These are phyloP conservation scores for Drosophila macrospina DNA, from an alignment of 2,888 invertebrate species.

Conservation along the genomic window DNA sequence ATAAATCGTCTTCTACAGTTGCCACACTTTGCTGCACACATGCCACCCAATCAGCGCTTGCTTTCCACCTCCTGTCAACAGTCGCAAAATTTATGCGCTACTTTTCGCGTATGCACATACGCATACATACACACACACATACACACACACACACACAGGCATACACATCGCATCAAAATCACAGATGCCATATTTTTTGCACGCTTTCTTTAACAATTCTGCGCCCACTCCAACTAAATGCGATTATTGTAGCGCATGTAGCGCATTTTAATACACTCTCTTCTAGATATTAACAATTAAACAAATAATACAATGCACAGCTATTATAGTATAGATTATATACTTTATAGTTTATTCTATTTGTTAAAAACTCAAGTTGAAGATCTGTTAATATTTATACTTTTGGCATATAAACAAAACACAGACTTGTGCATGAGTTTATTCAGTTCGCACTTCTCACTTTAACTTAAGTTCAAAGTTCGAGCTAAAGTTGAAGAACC, in stretches of 20 bases:
- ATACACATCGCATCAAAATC: conserved; percentile 57
- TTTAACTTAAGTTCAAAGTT: too few relatives aligned
- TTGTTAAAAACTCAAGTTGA: too few relatives aligned
- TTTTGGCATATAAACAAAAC: too few relatives aligned
- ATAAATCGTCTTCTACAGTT: conserved; percentile 68
- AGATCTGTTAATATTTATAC: too few relatives aligned
- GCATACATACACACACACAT: conserved; percentile 9
- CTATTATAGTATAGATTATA: too few relatives aligned
- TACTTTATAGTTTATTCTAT: too few relatives aligned
- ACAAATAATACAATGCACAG: too few relatives aligned
- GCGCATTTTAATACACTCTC: conserved; percentile 23
- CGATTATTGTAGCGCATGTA: conserved; percentile 11
- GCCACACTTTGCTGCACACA: conserved; percentile 71
- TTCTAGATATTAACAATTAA: not conserved
- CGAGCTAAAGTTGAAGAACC: too few relatives aligned
- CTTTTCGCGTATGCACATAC: conserved; percentile 45
- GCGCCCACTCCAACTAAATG: conserved; percentile 1
- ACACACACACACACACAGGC: not conserved
- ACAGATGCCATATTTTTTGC: conserved; percentile 70
- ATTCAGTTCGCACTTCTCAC: too few relatives aligned
- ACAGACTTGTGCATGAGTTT: too few relatives aligned
- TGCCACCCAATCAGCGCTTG: conserved; percentile 35
- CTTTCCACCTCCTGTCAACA: conserved; percentile 25
- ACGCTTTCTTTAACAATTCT: conserved; percentile 59
- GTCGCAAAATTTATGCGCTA: conserved; percentile 63